These are phyloP conservation scores for Pogonocichla stellata DNA, from an alignment of 2,113 vertebrate genomes.

Conservation along the genomic window DNA sequence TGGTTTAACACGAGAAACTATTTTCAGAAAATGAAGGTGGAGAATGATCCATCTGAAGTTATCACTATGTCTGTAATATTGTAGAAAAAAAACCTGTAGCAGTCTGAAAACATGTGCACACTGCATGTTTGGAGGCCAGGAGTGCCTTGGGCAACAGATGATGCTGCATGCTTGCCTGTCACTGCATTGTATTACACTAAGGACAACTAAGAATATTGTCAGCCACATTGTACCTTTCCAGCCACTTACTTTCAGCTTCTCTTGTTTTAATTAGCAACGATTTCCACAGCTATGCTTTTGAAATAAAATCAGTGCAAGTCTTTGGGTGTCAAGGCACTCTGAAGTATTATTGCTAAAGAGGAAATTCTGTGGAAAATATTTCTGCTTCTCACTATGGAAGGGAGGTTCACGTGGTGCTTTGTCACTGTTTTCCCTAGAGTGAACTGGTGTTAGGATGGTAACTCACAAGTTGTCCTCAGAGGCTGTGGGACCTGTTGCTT, in stretches of 20 bases:
- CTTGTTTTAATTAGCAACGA: not conserved
- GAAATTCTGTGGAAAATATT: not conserved
- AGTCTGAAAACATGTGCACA: not conserved
- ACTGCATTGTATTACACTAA: not conserved
- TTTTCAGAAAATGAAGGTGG: not conserved
- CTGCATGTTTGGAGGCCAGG: accelerated
- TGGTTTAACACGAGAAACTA: not conserved
- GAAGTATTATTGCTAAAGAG: not conserved
- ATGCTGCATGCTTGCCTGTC: accelerated
- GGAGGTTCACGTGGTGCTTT: not conserved
- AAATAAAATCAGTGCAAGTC: not conserved
- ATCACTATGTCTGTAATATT: not conserved
- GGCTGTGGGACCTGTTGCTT: accelerated
- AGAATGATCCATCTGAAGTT: not conserved
- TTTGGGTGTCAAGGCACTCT: not conserved
- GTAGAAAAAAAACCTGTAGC: accelerated
- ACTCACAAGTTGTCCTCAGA: not conserved
- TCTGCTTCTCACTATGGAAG: accelerated
- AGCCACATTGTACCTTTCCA: not conserved
- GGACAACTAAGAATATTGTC: not conserved
- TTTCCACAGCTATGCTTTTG: not conserved
- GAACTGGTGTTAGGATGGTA: not conserved
- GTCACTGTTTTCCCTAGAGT: not conserved
- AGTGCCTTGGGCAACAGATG: not conserved
- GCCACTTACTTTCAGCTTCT: not conserved